A percentile compares a stretch with the other conserved stretches of the same genome.
These are phyloP conservation scores for Vidua chalybeata DNA, from an alignment of 2,113 vertebrate species.

Conservation along the genomic window DNA sequence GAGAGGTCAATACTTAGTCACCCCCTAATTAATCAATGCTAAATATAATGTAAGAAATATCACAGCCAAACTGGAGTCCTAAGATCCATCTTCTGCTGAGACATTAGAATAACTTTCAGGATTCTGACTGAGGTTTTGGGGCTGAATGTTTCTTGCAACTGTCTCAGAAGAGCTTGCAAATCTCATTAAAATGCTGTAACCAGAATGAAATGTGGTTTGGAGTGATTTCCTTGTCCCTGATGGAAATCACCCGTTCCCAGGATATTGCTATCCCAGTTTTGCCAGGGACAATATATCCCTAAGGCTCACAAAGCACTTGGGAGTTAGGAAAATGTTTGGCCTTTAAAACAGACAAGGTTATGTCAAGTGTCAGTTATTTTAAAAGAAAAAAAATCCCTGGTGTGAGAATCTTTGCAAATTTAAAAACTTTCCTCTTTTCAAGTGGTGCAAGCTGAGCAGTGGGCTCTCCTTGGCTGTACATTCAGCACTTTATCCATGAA, in stretches of 20 bases:
- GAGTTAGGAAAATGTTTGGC: slow-evolving; percentile 50
- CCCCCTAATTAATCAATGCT: slow-evolving; percentile 23
- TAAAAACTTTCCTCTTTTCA: slow-evolving; percentile 24
- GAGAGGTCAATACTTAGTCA: slow-evolving; percentile 33
- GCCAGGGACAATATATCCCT: slow-evolving; percentile 58
- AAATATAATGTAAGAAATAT: slow-evolving; percentile 17
- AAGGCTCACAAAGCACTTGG: slow-evolving; percentile 42
- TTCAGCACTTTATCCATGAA: slow-evolving; percentile 29
- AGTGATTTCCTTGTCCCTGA: slow-evolving; percentile 40
- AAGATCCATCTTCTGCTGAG: not conserved
- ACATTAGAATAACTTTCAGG: not conserved
- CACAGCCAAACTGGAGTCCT: not conserved
- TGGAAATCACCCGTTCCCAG: slow-evolving; percentile 57
- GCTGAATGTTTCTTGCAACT: not conserved
- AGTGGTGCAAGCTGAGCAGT: slow-evolving; percentile 10
- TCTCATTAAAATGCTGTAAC: slow-evolving; percentile 44
- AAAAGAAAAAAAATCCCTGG: not conserved
- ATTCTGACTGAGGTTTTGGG: not conserved
- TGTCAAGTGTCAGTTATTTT: slow-evolving; percentile 55
- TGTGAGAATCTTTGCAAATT: slow-evolving; percentile 12
- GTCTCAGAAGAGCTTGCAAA: slow-evolving; percentile 30
- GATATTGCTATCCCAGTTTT: slow-evolving; percentile 43
- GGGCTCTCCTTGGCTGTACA: slow-evolving; percentile 37
- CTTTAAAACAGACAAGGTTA: slow-evolving; percentile 49
- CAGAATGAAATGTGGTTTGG: slow-evolving; percentile 64